Conservation (phyloP, 2,113 vertebrate genomes). For the Clarias batrachus region DNA sequence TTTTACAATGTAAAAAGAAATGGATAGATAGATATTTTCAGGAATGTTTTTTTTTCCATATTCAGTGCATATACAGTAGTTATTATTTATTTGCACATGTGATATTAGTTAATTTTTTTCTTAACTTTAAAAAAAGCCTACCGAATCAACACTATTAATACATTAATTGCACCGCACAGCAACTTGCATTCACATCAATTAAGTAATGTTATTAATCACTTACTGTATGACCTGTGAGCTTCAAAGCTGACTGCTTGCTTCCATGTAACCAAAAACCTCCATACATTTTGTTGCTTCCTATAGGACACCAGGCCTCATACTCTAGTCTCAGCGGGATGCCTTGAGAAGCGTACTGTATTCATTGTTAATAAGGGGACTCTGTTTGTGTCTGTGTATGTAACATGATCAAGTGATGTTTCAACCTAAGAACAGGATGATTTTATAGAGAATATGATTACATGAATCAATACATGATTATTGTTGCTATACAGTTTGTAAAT, state of each 20-base stretch:
- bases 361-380: not conserved
- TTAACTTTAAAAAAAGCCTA: not conserved
- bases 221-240: not conserved
- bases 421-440: slow-evolving; percentile 19
- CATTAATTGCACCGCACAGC: not conserved
- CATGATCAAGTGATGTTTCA: not conserved
- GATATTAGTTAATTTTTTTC: not conserved
- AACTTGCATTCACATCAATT: not conserved
- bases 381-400: not conserved
- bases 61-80: not conserved
- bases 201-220: not conserved
- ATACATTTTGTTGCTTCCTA: not conserved
- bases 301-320: not conserved
- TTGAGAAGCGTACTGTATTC: not conserved
- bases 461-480: slow-evolving; percentile 53
- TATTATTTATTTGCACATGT: not conserved
- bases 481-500: slow-evolving; percentile 17
- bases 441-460: slow-evolving; percentile 41
- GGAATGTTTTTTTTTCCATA: not conserved
- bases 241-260: not conserved
- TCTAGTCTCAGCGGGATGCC: not conserved
- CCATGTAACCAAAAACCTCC: not conserved
- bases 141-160: not conserved
- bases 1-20: too few species aligned
- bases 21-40: not conserved